phyloP scores from a whole-genome alignment of 2,797 vertebrate genomes.

The Anguilla pacifica region DNA sequence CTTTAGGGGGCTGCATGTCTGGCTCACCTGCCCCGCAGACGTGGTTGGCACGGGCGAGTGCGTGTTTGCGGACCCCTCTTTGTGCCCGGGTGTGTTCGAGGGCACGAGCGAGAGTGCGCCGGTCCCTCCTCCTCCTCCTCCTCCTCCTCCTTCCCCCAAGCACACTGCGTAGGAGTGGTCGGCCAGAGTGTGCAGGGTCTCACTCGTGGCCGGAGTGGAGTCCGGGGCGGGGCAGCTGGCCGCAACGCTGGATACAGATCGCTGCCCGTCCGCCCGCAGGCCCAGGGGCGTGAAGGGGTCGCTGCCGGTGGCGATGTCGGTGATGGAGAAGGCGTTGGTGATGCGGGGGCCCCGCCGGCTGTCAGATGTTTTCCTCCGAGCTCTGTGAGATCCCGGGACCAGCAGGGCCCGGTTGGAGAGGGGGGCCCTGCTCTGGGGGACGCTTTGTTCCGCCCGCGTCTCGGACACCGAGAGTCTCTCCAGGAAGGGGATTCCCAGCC shows the following conservation, averaged over 20 bases:
- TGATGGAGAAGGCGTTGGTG: slow-evolving; percentile 98
- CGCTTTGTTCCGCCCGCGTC: slow-evolving; percentile 61
- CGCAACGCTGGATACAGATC: slow-evolving; percentile 58
- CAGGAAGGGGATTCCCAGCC: slow-evolving; percentile 94
- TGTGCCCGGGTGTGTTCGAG: slow-evolving; percentile 58
- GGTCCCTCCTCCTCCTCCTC: not conserved
- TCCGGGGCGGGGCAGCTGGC: slow-evolving; percentile 64
- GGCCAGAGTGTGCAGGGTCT: slow-evolving; percentile 82
- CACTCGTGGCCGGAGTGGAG: slow-evolving; percentile 69
- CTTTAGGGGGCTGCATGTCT: slow-evolving; percentile 73
- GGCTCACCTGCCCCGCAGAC: slow-evolving; percentile 62
- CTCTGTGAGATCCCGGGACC: slow-evolving; percentile 30
- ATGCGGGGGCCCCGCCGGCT: slow-evolving; percentile 87
- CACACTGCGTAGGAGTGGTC: slow-evolving; percentile 95
- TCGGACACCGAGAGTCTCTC: slow-evolving; percentile 80
- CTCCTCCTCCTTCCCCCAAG: not conserved
- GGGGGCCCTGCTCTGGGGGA: slow-evolving; percentile 77
- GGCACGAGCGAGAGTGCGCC: not conserved
- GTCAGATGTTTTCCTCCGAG: slow-evolving; percentile 74
- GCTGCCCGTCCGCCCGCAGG: slow-evolving; percentile 77
- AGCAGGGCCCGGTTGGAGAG: slow-evolving; percentile 19
- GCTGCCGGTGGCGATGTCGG: slow-evolving; percentile 82
- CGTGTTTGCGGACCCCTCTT: slow-evolving; percentile 52
- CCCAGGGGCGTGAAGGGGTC: slow-evolving; percentile 87
- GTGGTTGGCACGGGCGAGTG: slow-evolving; percentile 43